These are phyloP conservation scores for Periplaneta americana DNA, from an alignment of 1,140 invertebrate genomes.

Conservation along the genomic window DNA sequence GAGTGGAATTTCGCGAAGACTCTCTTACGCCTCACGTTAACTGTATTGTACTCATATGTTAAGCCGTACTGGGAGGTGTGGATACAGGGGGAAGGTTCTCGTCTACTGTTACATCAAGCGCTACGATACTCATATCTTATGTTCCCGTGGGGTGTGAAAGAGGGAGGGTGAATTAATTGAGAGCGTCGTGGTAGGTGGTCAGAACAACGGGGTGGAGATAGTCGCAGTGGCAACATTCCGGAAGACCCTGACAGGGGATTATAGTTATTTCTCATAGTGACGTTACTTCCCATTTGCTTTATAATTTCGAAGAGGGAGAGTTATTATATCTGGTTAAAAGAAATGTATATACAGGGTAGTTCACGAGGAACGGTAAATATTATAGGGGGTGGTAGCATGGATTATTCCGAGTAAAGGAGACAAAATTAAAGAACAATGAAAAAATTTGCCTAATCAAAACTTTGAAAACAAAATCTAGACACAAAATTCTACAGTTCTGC, in stretches of 20 bases:
- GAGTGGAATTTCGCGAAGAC: background rate
- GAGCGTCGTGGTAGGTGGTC: background rate
- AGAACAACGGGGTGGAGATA: background rate
- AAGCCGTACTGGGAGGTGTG: background rate
- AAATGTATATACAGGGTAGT: no score
- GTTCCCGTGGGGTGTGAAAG: background rate
- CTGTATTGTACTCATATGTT: background rate
- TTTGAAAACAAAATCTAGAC: no score
- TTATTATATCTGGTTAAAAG: no score
- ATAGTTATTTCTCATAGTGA: background rate
- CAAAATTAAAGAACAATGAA: no score
- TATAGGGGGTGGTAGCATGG: no score
- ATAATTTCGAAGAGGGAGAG: background rate
- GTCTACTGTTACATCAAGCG: background rate
- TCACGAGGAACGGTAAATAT: no score
- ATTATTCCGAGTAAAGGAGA: no score
- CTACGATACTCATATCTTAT: background rate
- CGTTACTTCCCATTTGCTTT: background rate
- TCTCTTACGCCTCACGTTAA: background rate
- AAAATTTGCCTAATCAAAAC: no score
- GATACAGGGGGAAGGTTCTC: background rate
- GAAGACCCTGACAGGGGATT: background rate
- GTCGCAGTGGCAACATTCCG: background rate
- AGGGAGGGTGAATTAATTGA: background rate
- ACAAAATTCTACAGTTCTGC: no score